phyloP scores from a whole-genome alignment of 1,140 invertebrate species.

The Drosophila saltans region DNA sequence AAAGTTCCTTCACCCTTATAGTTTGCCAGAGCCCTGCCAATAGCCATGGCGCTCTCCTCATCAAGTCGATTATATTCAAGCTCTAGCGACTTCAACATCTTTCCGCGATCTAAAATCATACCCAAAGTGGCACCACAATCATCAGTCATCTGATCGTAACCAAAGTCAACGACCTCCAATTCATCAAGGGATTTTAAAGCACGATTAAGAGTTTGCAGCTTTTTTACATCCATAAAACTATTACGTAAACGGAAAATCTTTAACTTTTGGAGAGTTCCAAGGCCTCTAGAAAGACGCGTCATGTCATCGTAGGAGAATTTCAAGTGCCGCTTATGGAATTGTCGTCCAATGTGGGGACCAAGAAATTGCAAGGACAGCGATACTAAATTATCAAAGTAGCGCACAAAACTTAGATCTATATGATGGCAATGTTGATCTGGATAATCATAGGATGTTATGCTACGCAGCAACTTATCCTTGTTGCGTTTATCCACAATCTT shows the following conservation, averaged over 20 bases:
- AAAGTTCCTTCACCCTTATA: background rate
- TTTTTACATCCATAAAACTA: conserved; percentile 55
- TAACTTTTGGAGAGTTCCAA: conserved; percentile 42
- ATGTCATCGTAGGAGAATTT: conserved; percentile 69
- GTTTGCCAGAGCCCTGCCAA: conserved; percentile 39
- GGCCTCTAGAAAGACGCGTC: conserved; percentile 41
- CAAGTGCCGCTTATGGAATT: conserved; percentile 60
- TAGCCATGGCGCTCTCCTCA: conserved; percentile 5
- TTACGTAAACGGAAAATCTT: conserved; percentile 68
- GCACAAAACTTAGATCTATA: conserved; percentile 63
- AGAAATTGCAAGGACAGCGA: conserved; percentile 62
- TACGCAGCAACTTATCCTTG: conserved; percentile 34
- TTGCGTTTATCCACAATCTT: conserved; percentile 58
- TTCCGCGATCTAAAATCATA: conserved; percentile 39
- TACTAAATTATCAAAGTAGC: conserved; percentile 54
- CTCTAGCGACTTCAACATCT: conserved; percentile 46
- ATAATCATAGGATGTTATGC: conserved; percentile 42
- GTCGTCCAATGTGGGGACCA: conserved; percentile 42
- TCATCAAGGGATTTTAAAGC: conserved; percentile 21
- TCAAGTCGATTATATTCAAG: conserved; percentile 62
- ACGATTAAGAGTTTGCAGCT: conserved; percentile 45
- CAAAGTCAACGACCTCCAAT: conserved; percentile 65
- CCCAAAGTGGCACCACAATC: conserved; percentile 45
- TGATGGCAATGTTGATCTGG: conserved; percentile 63
- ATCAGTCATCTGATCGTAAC: conserved; percentile 62